Conservation (phyloP, 2,113 vertebrate species). For the Spea multiplicata region DNA sequence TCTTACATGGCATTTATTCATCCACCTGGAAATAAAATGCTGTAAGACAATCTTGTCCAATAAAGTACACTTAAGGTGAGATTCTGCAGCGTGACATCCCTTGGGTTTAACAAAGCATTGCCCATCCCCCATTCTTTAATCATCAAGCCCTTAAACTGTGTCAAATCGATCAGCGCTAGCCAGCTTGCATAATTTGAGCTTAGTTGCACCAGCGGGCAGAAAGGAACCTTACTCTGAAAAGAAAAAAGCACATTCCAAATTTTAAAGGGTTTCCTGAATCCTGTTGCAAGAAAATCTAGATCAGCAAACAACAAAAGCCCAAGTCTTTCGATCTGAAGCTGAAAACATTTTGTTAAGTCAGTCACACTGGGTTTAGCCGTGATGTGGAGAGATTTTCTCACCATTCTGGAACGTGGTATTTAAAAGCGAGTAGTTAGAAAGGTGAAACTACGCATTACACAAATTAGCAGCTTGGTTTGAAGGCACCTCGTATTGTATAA, state of each 20-base stretch:
- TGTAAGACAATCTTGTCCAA: slow-evolving; percentile 45
- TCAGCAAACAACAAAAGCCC: slow-evolving; percentile 15
- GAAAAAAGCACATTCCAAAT: slow-evolving; percentile 40
- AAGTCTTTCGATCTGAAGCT: slow-evolving; percentile 15
- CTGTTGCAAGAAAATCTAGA: slow-evolving; percentile 26
- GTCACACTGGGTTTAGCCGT: slow-evolving; percentile 6
- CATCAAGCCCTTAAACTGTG: slow-evolving; percentile 63
- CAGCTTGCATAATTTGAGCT: slow-evolving; percentile 55
- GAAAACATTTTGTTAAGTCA: slow-evolving; percentile 26
- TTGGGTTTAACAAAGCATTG: slow-evolving; percentile 21
- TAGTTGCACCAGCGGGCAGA: slow-evolving; percentile 54
- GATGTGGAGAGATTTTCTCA: neutral
- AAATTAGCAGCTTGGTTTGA: slow-evolving; percentile 34
- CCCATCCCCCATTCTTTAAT: slow-evolving; percentile 53
- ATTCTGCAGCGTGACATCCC: neutral
- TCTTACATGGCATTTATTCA: slow-evolving; percentile 20
- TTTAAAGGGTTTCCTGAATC: slow-evolving; percentile 28
- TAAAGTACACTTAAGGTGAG: slow-evolving; percentile 44
- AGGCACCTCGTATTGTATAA: slow-evolving; percentile 16
- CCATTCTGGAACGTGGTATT: slow-evolving; percentile 13
- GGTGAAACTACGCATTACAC: slow-evolving; percentile 36
- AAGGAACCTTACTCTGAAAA: slow-evolving; percentile 33
- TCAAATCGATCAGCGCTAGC: slow-evolving; percentile 61
- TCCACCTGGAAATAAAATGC: slow-evolving; percentile 15
- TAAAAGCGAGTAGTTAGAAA: slow-evolving; percentile 31